A percentile compares a stretch with the other conserved stretches of the same genome.
phyloP scores from a whole-genome alignment of 2,888 invertebrate species.

The Anoncus sp. region DNA sequence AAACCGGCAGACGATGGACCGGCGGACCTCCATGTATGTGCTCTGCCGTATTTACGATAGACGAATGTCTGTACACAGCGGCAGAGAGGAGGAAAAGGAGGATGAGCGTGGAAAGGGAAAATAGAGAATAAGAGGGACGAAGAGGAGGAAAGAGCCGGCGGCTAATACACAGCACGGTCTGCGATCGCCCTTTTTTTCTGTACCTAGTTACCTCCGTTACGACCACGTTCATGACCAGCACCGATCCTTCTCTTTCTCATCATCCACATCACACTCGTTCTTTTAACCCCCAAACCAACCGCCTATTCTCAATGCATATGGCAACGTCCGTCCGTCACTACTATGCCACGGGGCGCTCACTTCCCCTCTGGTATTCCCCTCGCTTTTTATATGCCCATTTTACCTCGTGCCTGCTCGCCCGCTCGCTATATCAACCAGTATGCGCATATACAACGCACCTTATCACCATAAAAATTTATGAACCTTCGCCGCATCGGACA shows the following conservation, averaged over 20 bases:
- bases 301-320: slow-evolving; percentile 73
- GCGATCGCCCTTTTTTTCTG: slow-evolving; percentile 59
- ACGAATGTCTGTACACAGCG: slow-evolving; percentile 43
- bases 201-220: slow-evolving; percentile 74
- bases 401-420: slow-evolving; percentile 42
- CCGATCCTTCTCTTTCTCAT: slow-evolving; percentile 51
- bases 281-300: slow-evolving; percentile 64
- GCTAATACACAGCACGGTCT: slow-evolving; percentile 47
- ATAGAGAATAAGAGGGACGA: slow-evolving; percentile 29
- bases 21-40: neutral
- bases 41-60: slow-evolving; percentile 50
- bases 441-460: slow-evolving; percentile 74
- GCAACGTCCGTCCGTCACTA: slow-evolving; percentile 66
- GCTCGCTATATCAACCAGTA: slow-evolving; percentile 72
- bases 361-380: slow-evolving; percentile 15
- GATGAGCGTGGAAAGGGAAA: slow-evolving; percentile 6
- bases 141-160: slow-evolving; percentile 33
- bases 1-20: slow-evolving; percentile 26
- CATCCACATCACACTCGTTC: slow-evolving; percentile 40
- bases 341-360: slow-evolving; percentile 55
- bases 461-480: slow-evolving; percentile 83
- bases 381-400: slow-evolving; percentile 41
- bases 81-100: neutral
- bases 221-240: slow-evolving; percentile 73
- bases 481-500: slow-evolving; percentile 76